Evolutionary conservation across 2,797 vertebrate species (phyloP).

Genomic region (Mus spretus): DNA sequence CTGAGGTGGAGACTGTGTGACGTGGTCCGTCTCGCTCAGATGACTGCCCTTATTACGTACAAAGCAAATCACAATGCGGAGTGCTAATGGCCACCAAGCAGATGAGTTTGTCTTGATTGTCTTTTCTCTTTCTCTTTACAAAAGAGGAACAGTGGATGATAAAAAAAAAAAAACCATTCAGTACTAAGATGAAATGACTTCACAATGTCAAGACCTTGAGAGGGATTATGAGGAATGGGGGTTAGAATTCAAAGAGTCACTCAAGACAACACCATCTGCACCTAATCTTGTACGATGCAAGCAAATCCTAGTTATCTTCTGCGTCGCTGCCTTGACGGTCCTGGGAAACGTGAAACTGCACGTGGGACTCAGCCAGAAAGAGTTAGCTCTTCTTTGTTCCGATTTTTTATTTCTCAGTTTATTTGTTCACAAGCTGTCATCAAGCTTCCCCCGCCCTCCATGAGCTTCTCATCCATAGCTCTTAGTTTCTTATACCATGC

Average conservation of each 20-base stretch:
- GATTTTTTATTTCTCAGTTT: conserved; percentile 15
- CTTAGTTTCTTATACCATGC: neutral
- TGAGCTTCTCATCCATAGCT: conserved; percentile 40
- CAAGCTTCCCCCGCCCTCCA: neutral
- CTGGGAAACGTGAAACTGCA: neutral
- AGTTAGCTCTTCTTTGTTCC: neutral
- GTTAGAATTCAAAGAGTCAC: conserved; percentile 62
- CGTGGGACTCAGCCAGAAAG: neutral
- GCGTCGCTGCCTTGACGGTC: neutral
- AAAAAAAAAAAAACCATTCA: neutral
- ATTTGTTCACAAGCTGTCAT: conserved; percentile 27
- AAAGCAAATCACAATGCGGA: conserved; percentile 43
- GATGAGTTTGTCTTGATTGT: conserved; percentile 26
- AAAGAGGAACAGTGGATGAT: conserved; percentile 53
- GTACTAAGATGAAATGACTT: conserved; percentile 39
- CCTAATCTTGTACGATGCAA: neutral
- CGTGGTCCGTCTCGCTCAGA: neutral
- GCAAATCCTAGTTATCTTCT: neutral
- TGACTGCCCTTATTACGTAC: neutral
- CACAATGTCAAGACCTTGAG: conserved; percentile 53
- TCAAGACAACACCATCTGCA: neutral
- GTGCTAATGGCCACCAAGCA: conserved; percentile 13
- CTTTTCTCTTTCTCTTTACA: neutral
- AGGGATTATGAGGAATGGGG: neutral
- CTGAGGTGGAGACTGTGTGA: neutral